phyloP scores from a whole-genome alignment of 2,888 invertebrate genomes.

The Synanthedon formicaeformis region DNA sequence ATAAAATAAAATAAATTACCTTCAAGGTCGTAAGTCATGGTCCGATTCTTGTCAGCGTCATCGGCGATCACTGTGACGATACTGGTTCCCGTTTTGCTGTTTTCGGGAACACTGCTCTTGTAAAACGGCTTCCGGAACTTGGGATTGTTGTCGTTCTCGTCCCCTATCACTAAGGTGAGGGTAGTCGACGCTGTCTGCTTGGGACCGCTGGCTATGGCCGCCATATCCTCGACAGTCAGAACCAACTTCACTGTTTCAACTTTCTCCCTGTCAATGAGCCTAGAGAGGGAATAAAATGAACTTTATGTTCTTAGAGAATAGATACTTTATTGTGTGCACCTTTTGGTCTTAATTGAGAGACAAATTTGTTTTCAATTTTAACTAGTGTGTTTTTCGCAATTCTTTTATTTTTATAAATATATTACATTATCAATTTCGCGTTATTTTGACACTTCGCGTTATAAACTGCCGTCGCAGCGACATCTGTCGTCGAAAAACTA shows the following conservation, averaged over 20 bases:
- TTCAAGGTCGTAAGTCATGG: constrained; percentile 83
- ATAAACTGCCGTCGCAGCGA: no score
- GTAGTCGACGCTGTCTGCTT: constrained; percentile 80
- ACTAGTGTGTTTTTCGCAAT: no score
- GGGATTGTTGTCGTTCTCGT: constrained; percentile 92
- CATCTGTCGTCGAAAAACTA: no score
- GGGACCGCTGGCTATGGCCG: constrained; percentile 76
- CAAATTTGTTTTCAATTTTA: no score
- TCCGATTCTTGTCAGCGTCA: constrained; percentile 88
- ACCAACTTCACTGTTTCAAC: constrained; percentile 83
- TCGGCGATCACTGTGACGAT: constrained; percentile 85
- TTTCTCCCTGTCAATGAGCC: constrained; percentile 83
- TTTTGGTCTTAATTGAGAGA: no score
- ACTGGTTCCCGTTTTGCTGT: constrained; percentile 85
- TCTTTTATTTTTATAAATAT: no score
- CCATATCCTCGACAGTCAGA: constrained; percentile 86
- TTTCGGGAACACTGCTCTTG: constrained; percentile 84
- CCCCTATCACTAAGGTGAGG: constrained; percentile 81
- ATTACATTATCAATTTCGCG: no score
- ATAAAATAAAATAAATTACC: constrained; percentile 31
- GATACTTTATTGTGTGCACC: no score
- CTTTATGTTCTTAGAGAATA: no score
- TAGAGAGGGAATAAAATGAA: constrained; percentile 16
- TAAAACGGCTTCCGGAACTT: constrained; percentile 85
- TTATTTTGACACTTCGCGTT: no score